Evolutionary conservation across 2,888 invertebrate species (phyloP), one percentile per base, ranked within the genome.

Genomic region (Synanthedon tipuliformis): DNA sequence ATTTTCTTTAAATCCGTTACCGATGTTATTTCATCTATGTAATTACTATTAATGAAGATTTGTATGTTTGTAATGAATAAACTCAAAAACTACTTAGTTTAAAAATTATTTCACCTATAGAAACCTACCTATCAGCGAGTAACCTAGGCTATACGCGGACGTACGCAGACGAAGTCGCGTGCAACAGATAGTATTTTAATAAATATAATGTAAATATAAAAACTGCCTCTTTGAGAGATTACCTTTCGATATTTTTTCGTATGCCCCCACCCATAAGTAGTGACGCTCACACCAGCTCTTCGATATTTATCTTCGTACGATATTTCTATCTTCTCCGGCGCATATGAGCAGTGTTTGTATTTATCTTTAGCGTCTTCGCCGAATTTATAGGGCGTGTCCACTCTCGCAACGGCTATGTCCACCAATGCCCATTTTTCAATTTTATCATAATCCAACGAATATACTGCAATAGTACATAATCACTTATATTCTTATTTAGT

Each of bases 321-420:
- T 13, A 50, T 40, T 10, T 40, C 23, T 10, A 52, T 52, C 7
- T 11, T 12, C 7, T 8, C 45, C 0, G 76, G 75, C 3, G 27
- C 56, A 50, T 73, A 72, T 0, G 66, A 63, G 48, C 77, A 77
- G 1, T 45, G n/a, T 45, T 13, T 45, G 11, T 13, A 0, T 54
- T 4, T 0, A 48, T n/a, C 5, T 52, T 16, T 12, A 56, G 12
- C 3, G 0, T 48, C 4, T 34, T 67, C 64, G 0, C 50, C 8
- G 4, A 68, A 65, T 11, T 67, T 51, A 49, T 57, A 76, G 1
- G 68, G 60, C 0, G 66, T 61, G 15, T 79, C 75, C 3, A 78
- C 76, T 60, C 68, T 65, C 0, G 61, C 69, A 2, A 75, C 52
- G 0, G 71, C 78, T 53, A 79, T 73, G 51, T 79, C 78, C n/a